phyloP scores from a whole-genome alignment of 2,113 vertebrate genomes.

The Misgurnus mizolepis region DNA sequence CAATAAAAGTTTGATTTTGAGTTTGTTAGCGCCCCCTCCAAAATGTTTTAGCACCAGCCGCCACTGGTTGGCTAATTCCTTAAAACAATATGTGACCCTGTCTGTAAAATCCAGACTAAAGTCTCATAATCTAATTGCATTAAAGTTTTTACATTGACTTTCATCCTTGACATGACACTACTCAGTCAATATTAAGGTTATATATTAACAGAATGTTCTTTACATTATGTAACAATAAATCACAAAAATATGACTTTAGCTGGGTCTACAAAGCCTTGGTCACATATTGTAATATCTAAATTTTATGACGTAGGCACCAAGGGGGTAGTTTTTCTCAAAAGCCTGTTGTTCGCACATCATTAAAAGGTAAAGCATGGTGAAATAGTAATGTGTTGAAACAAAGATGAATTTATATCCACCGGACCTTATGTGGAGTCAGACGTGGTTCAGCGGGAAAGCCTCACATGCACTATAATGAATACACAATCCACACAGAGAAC shows the following conservation, averaged over 20 bases:
- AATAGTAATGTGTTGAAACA: not conserved
- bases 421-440: not conserved
- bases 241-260: not conserved
- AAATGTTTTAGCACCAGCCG: too few relatives aligned
- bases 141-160: too few relatives aligned
- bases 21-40: too few relatives aligned
- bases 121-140: too few relatives aligned
- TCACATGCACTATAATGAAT: not conserved
- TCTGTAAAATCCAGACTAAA: too few relatives aligned
- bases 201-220: too few relatives aligned
- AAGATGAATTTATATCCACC: not conserved
- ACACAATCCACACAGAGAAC: not conserved
- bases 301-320: slow-evolving; percentile 4
- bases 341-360: slow-evolving; percentile 49
- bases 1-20: too few relatives aligned
- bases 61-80: too few relatives aligned
- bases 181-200: too few relatives aligned
- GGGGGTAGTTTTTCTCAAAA: slow-evolving; percentile 37
- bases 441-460: not conserved
- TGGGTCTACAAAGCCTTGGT: not conserved
- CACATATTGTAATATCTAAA: too few relatives aligned
- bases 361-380: slow-evolving; percentile 46
- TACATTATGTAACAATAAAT: not conserved
- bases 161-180: too few relatives aligned
- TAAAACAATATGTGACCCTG: too few relatives aligned